Base-by-base conservation (phyloP, 2,888 invertebrate species). In the Protophormia terraenovae region DNA sequence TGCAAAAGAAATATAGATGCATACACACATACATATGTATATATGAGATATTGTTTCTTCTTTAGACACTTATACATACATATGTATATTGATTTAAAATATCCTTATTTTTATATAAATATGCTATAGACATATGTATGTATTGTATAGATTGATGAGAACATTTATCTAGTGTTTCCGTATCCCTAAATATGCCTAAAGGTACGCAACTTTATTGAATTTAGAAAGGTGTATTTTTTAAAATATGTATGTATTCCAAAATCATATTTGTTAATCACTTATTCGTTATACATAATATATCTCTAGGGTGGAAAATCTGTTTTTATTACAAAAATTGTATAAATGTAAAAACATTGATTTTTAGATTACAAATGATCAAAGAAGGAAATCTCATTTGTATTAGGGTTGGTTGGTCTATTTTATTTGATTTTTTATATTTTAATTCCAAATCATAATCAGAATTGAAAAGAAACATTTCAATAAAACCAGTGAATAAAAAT, bases 181-280 rank as follows among this genome's bases (percentile, higher is more conserved):
- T 10, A 32, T 60, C 29, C 69, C 10, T 41, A 41, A 66, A 41
- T 45, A 50, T 50, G 69, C 14, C 64, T 38, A n/a, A 38, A 64
- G 50, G 38, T 35, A 75, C 19, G 6, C 4, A 2, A 16, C 24
- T 45, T 50, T 38, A 16, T 64, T 35, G 24, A 64, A 38, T 53
- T 66, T 35, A 53, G 19, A 55, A n/a, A 45, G 29, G 19, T 66
- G 38, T 55, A 45, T 10, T 41, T 55, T 75, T 66, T 32, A 66
- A 66, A 45, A 55, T 66, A 62, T 77, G 41, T 22, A 77, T 67
- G 0, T 77, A 77, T 77, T 77, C 66, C 66, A 67, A 66, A 77
- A 77, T 77, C 66, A 32, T 66, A 19, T 14, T n/a, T n/a, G n/a
- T n/a, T n/a, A n/a, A n/a, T n/a, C n/a, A n/a, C n/a, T n/a, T n/a